A percentile compares a stretch with the other conserved stretches of the same genome.
Evolutionary conservation across 2,888 invertebrate genomes (phyloP).

Genomic region (Imbricaverruca yamaguchii): DNA sequence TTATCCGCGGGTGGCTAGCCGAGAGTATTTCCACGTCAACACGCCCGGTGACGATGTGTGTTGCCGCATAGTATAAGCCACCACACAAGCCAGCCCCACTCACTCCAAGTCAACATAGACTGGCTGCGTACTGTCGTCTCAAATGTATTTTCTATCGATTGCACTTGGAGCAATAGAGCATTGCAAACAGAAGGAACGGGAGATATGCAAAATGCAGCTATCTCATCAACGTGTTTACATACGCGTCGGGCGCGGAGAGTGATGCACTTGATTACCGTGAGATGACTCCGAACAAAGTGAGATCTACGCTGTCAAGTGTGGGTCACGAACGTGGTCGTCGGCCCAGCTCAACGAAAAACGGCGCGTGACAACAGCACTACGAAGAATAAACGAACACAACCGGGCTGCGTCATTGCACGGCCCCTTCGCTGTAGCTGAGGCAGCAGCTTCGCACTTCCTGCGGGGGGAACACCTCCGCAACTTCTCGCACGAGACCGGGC

Average conservation of each 20-base stretch:
- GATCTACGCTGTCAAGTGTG: not conserved
- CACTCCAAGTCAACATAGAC: too few species aligned
- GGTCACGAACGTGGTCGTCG: not conserved
- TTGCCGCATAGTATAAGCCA: too few species aligned
- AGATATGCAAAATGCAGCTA: not conserved
- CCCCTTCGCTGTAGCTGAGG: not conserved
- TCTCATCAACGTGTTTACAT: not conserved
- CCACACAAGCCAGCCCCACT: too few species aligned
- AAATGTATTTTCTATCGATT: conserved; percentile 12
- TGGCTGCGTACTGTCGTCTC: too few species aligned
- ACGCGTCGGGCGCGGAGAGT: not conserved
- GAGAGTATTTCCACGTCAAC: too few species aligned
- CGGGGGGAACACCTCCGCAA: too few species aligned
- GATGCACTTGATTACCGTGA: not conserved
- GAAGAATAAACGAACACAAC: not conserved
- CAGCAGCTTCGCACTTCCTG: not conserved
- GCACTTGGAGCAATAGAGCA: conserved; percentile 1
- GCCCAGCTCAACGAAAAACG: not conserved
- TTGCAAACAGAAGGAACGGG: not conserved
- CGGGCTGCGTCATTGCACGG: not conserved
- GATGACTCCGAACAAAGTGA: too few species aligned
- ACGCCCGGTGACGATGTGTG: too few species aligned
- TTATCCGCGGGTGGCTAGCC: too few species aligned
- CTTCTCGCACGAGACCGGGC: too few species aligned
- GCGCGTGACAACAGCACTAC: not conserved